Base-by-base conservation (phyloP, 2,888 invertebrate species). In the Amblyjoppa proteus region DNA sequence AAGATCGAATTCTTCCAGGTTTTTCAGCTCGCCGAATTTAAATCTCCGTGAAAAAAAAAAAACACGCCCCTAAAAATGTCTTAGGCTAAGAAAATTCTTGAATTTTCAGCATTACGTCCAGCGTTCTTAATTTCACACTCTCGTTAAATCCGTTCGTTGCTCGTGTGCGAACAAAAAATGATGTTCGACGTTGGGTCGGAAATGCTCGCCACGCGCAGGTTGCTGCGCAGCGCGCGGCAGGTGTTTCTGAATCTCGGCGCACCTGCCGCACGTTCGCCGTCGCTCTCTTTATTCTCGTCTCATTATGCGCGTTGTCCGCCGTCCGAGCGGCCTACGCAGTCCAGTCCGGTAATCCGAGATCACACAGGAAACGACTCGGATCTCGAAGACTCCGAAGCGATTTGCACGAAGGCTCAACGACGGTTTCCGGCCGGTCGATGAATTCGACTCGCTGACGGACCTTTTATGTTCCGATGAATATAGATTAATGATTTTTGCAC, bases 181-280 rank as follows among this genome's bases (percentile, higher is more conserved):
- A 20, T 20, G 0, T 20, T 20, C 74, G 78, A 64, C 28, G 73
- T 5, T 73, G 66, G 28, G 11, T 25, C 56, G 41, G 28, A 85
- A 66, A 85, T 45, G 61, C 71, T 73, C 74, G 68, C 41, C 51
- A 53, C 41, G 49, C 58, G 31, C 25, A 28, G 9, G 45, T 56
- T 66, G 31, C 31, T 45, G 49, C 38, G 20, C 49, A 69, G 28
- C 61, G 64, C 64, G 66, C 64, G 82, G 84, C 88, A 88, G 88
- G 83, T 88, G 87, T 78, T 83, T 31, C 31, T 73, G 73, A 85
- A 81, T 86, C 85, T 81, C 61, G 70, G 78, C 80, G 66, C 88
- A 88, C 87, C 88, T 87, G 87, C 83, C 84, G 61, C 51, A 41
- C 79, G 74, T 56, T 86, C 84, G 51, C 53, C 53, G 74, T 31